phyloP scores from a whole-genome alignment of 2,888 invertebrate genomes.

The Volucella inanis region DNA sequence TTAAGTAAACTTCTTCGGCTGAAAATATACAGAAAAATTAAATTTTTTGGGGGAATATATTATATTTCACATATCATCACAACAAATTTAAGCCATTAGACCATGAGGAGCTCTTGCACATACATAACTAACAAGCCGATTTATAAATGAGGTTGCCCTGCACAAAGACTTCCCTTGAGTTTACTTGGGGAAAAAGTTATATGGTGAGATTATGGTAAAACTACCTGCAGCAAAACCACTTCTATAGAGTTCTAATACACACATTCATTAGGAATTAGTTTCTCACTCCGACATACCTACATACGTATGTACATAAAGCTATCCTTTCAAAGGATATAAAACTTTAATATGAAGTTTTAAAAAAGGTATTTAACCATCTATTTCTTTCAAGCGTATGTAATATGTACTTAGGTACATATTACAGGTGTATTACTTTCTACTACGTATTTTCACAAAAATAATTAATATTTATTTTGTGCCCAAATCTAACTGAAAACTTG shows the following conservation, averaged over 20 bases:
- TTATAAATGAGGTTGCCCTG: constrained; percentile 29
- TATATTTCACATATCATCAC: background rate
- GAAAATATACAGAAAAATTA: constrained; percentile 1
- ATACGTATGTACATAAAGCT: constrained; percentile 7
- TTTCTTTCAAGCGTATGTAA: constrained; percentile 1
- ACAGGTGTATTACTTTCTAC: constrained; percentile 7
- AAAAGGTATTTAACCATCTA: constrained; percentile 34
- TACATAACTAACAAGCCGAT: constrained; percentile 27
- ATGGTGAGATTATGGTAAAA: constrained; percentile 39
- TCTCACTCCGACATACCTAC: constrained; percentile 17
- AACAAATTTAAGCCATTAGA: constrained; percentile 5
- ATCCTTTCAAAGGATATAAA: constrained; percentile 24
- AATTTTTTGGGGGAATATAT: background rate
- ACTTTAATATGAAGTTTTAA: constrained; percentile 31
- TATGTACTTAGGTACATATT: background rate
- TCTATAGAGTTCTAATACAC: constrained; percentile 37
- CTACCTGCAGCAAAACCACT: constrained; percentile 35
- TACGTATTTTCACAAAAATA: constrained; percentile 34
- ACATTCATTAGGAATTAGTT: constrained; percentile 35
- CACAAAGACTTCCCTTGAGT: constrained; percentile 25
- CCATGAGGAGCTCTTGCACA: constrained; percentile 12
- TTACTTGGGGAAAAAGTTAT: constrained; percentile 29
- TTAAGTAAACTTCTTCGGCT: background rate
- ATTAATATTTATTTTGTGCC: constrained; percentile 31
- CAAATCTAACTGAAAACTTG: constrained; percentile 3